Evolutionary conservation across 2,113 vertebrate species (phyloP).

Genomic region (Plectropomus leopardus): DNA sequence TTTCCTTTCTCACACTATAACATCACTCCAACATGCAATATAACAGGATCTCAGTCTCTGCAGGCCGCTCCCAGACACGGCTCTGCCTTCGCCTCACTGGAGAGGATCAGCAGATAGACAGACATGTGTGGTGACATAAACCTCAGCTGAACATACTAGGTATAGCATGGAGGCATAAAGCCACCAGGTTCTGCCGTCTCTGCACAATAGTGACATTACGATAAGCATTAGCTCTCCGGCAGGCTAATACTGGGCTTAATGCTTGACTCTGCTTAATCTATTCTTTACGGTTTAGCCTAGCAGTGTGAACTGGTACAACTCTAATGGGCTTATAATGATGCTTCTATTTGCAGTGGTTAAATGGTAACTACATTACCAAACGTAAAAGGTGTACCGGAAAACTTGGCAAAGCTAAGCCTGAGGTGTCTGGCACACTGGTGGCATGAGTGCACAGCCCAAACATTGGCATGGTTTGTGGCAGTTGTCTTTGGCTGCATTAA

Average conservation of each 20-base stretch:
- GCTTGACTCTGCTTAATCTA: slow-evolving; percentile 62
- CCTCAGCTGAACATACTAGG: slow-evolving; percentile 63
- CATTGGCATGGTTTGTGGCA: slow-evolving; percentile 3
- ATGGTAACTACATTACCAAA: slow-evolving; percentile 6
- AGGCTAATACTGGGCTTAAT: slow-evolving; percentile 64
- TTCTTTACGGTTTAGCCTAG: slow-evolving; percentile 67
- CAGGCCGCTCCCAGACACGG: slow-evolving; percentile 13
- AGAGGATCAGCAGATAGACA: slow-evolving; percentile 62
- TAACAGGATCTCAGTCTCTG: slow-evolving; percentile 30
- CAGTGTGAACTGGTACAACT: slow-evolving; percentile 46
- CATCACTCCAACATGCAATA: slow-evolving; percentile 21
- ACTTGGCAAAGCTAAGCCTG: slow-evolving; percentile 28
- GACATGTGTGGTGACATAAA: slow-evolving; percentile 60
- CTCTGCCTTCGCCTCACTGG: slow-evolving; percentile 36
- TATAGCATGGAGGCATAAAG: slow-evolving; percentile 57
- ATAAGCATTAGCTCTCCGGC: slow-evolving; percentile 52
- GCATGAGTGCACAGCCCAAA: slow-evolving; percentile 27
- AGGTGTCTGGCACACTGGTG: slow-evolving; percentile 5
- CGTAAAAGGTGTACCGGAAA: slow-evolving; percentile 6
- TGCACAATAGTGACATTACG: slow-evolving; percentile 58
- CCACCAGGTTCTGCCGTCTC: slow-evolving; percentile 62
- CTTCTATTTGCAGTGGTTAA: slow-evolving; percentile 33
- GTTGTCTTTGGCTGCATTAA: slow-evolving; percentile 22
- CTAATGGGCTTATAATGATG: slow-evolving; percentile 57
- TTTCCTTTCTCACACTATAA: slow-evolving; percentile 12